Evolutionary conservation across 2,113 vertebrate genomes (phyloP).

Genomic region (Datnioides undecimradiatus): DNA sequence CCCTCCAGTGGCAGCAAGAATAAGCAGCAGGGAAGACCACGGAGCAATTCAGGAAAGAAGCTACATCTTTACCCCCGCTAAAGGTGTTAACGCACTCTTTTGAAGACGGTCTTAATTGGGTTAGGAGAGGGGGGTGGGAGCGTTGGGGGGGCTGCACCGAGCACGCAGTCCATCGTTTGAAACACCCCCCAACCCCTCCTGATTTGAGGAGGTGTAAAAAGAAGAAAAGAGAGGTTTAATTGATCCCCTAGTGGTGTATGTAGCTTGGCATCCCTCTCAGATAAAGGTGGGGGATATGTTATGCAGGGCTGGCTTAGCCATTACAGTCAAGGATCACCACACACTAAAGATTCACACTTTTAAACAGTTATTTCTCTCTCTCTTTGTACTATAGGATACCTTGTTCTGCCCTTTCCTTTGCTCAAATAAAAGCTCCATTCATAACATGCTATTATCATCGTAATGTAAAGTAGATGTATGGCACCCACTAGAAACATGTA

Average conservation of each 20-base stretch:
- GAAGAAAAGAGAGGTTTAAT: slow-evolving; percentile 75
- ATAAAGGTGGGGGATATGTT: slow-evolving; percentile 64
- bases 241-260: slow-evolving; percentile 75
- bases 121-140: slow-evolving; percentile 28
- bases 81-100: slow-evolving; percentile 74
- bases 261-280: slow-evolving; percentile 55
- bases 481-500: neutral
- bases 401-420: neutral
- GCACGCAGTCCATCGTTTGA: slow-evolving; percentile 56
- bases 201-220: slow-evolving; percentile 73
- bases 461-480: neutral
- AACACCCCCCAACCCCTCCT: slow-evolving; percentile 51
- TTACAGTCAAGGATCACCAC: slow-evolving; percentile 53
- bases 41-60: slow-evolving; percentile 41
- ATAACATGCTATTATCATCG: neutral
- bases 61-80: slow-evolving; percentile 65
- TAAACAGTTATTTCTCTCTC: neutral
- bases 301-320: slow-evolving; percentile 41
- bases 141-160: slow-evolving; percentile 22
- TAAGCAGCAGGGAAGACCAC: slow-evolving; percentile 24
- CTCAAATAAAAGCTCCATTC: slow-evolving; percentile 5
- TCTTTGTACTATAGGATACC: neutral
- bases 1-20: slow-evolving; percentile 13
- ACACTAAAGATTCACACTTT: slow-evolving; percentile 10
- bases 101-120: slow-evolving; percentile 80